Conservation (phyloP, 2,797 vertebrate genomes). For the Lepilemur ruficaudatus region DNA sequence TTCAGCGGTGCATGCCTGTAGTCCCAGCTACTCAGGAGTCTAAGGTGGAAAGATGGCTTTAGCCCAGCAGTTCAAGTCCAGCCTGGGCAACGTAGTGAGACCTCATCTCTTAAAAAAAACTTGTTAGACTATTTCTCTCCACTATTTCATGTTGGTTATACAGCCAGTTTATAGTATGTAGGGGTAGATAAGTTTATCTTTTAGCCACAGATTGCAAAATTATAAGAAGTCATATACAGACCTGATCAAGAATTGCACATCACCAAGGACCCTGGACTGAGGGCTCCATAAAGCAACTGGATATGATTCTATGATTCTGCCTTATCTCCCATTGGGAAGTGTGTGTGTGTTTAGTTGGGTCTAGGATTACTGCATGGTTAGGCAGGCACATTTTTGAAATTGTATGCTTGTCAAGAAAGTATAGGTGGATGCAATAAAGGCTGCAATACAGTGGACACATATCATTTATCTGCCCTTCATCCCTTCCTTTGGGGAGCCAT, state of each 20-base stretch:
- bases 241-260: conserved; percentile 12
- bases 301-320: background rate
- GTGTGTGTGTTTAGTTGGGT: background rate
- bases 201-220: conserved; percentile 1
- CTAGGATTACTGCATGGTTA: background rate
- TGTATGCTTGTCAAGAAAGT: conserved; percentile 7
- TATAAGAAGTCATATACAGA: background rate
- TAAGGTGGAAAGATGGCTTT: background rate
- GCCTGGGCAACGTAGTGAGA: background rate
- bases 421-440: background rate
- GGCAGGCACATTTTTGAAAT: background rate
- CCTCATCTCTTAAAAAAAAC: background rate
- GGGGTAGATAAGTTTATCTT: background rate
- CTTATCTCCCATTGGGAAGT: background rate
- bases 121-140: background rate
- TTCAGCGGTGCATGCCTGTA: background rate
- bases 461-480: background rate
- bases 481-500: background rate
- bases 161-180: background rate
- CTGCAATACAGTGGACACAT: background rate
- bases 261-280: background rate
- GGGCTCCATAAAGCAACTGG: background rate
- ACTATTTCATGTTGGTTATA: conserved; percentile 2
- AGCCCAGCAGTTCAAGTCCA: background rate
- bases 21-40: background rate